A percentile compares a stretch with the other conserved stretches of the same genome.
Conservation (phyloP, 53 echinoderm and acorn worm genomes). For the Hippasteria phrygiana region DNA sequence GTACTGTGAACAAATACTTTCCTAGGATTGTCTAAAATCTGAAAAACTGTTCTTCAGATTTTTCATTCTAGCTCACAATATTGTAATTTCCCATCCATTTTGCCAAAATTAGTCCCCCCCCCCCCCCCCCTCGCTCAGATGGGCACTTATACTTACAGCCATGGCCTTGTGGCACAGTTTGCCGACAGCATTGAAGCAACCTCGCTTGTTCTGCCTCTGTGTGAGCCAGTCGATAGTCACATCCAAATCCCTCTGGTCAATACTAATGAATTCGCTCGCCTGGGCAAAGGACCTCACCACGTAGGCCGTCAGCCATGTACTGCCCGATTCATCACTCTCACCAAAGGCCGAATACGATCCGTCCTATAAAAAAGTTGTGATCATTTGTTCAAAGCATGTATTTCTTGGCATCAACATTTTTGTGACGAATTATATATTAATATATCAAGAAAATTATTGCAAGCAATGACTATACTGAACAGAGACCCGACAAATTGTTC, state of each 20-base stretch:
- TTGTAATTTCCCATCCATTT: no score
- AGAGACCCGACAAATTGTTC: no score
- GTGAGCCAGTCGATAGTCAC: conserved; percentile 86
- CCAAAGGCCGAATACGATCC: conserved; percentile 97
- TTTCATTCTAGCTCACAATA: no score
- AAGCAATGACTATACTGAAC: no score
- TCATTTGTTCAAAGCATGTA: not conserved
- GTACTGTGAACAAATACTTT: no score
- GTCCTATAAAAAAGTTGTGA: conserved; percentile 35
- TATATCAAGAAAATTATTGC: no score
- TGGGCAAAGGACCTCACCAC: conserved; percentile 89
- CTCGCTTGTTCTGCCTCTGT: conserved; percentile 71
- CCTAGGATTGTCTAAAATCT: no score
- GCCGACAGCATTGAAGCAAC: conserved; percentile 86
- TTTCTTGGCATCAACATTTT: no score
- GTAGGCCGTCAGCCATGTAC: conserved; percentile 97
- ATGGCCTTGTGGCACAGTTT: conserved; percentile 86
- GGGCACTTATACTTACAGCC: conserved; percentile 82
- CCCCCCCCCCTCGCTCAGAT: no score
- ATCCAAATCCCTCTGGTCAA: conserved; percentile 84
- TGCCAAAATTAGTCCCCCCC: no score
- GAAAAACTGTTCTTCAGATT: no score
- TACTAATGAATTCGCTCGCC: conserved; percentile 76
- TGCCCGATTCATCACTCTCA: conserved; percentile 79
- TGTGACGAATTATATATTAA: not conserved